Conservation (phyloP, 2,888 invertebrate species). For the Pantelozetes paolii region DNA sequence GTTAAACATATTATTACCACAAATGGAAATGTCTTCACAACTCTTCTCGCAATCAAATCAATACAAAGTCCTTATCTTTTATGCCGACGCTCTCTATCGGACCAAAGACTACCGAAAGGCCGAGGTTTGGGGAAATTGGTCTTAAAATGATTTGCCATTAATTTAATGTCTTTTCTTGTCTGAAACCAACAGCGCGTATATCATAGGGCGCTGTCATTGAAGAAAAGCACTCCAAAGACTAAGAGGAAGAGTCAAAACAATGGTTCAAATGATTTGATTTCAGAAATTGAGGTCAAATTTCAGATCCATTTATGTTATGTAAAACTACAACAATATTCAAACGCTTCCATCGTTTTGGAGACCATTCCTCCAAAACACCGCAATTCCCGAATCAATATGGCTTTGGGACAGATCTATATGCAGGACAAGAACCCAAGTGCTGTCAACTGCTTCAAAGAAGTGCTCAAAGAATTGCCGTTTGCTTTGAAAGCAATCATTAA, state of each 20-base stretch:
- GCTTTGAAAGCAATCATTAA: conserved; percentile 71
- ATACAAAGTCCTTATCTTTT: conserved; percentile 65
- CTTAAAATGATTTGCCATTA: not conserved
- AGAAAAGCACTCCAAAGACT: conserved; percentile 58
- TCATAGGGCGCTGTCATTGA: conserved; percentile 61
- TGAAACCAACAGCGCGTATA: conserved; percentile 11
- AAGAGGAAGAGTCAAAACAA: conserved; percentile 43
- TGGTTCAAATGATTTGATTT: conserved; percentile 34
- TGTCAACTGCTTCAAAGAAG: conserved; percentile 71
- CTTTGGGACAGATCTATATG: conserved; percentile 68
- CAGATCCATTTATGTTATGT: conserved; percentile 66
- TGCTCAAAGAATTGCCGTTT: conserved; percentile 68
- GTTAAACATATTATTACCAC: conserved; percentile 57
- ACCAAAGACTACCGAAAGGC: conserved; percentile 65
- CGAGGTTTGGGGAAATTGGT: conserved; percentile 54
- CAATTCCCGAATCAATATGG: conserved; percentile 63
- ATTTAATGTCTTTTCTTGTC: conserved; percentile 31
- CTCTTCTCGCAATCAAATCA: conserved; percentile 61
- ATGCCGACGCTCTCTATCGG: conserved; percentile 66
- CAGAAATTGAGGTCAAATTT: conserved; percentile 64
- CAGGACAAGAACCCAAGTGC: conserved; percentile 68
- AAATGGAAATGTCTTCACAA: conserved; percentile 58
- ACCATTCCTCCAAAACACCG: conserved; percentile 56
- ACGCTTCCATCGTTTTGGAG: conserved; percentile 59
- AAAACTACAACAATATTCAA: conserved; percentile 62